phyloP scores from a whole-genome alignment of 2,797 vertebrate genomes.

The Petrocephalus sullivani region DNA sequence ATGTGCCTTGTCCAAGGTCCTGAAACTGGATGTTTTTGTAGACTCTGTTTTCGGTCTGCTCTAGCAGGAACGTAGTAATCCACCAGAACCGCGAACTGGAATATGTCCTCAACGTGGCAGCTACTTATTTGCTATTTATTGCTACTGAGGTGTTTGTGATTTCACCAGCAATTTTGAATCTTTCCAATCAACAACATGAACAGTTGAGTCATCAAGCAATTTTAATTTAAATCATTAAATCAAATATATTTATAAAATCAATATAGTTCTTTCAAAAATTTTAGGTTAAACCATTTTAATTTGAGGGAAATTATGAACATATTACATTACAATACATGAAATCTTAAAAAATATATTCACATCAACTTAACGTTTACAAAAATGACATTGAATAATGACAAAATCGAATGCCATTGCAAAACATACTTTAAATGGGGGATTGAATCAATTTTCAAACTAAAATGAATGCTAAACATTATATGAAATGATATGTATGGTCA shows the following conservation, averaged over 20 bases:
- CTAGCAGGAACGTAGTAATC: not conserved
- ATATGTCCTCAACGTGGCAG: not conserved
- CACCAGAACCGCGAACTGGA: not conserved
- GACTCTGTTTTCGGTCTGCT: conserved; percentile 3
- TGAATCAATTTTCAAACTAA: not conserved
- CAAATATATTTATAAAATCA: not conserved
- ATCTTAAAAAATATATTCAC: not conserved
- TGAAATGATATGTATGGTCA: not conserved
- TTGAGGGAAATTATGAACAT: not conserved
- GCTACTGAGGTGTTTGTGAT: not conserved
- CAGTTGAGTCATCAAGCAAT: not conserved
- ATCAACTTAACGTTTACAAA: not conserved
- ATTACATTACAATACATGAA: not conserved
- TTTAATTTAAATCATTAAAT: not conserved
- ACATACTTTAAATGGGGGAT: not conserved
- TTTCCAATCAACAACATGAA: not conserved
- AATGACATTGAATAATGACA: not conserved
- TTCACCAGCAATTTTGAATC: not conserved
- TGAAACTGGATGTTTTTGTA: conserved; percentile 34
- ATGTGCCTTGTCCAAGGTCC: conserved; percentile 57
- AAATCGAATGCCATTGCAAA: not conserved
- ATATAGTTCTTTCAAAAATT: not conserved
- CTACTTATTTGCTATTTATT: not conserved
- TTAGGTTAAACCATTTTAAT: not conserved
- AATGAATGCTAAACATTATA: not conserved